phyloP scores from a whole-genome alignment of 2,888 invertebrate species.

The Lasioglossum marginatum region DNA sequence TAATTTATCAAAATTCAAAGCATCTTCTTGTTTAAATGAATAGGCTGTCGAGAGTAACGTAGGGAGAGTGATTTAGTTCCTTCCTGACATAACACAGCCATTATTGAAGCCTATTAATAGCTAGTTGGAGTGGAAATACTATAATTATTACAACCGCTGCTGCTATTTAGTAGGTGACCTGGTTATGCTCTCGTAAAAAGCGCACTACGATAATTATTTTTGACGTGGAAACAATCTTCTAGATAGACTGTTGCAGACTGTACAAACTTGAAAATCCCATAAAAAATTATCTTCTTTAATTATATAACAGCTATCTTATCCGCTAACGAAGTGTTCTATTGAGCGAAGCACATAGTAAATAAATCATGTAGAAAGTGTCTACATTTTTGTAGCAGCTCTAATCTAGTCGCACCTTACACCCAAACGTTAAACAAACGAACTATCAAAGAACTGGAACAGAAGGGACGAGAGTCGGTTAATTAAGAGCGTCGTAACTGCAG shows the following conservation, averaged over 20 bases:
- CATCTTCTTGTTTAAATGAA: too few relatives aligned
- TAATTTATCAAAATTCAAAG: background rate
- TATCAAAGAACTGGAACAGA: background rate
- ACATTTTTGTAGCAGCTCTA: background rate
- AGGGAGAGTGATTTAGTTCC: background rate
- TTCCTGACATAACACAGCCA: background rate
- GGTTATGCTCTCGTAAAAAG: background rate
- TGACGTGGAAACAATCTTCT: background rate
- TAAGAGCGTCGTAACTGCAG: too few relatives aligned
- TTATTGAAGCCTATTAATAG: background rate
- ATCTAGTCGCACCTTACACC: background rate
- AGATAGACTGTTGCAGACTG: background rate
- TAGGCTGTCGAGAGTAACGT: background rate
- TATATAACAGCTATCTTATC: background rate
- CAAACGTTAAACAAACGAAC: background rate
- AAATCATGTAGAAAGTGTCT: too few relatives aligned
- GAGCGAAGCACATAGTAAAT: background rate
- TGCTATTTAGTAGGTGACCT: background rate
- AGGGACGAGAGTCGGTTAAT: background rate
- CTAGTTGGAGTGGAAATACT: background rate
- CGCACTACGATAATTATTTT: background rate
- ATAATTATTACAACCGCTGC: background rate
- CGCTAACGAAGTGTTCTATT: background rate
- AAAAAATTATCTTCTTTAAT: background rate
- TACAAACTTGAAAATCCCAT: background rate